These are phyloP conservation scores for Palloptera scutellata DNA, from an alignment of 2,888 invertebrate species.

Conservation along the genomic window DNA sequence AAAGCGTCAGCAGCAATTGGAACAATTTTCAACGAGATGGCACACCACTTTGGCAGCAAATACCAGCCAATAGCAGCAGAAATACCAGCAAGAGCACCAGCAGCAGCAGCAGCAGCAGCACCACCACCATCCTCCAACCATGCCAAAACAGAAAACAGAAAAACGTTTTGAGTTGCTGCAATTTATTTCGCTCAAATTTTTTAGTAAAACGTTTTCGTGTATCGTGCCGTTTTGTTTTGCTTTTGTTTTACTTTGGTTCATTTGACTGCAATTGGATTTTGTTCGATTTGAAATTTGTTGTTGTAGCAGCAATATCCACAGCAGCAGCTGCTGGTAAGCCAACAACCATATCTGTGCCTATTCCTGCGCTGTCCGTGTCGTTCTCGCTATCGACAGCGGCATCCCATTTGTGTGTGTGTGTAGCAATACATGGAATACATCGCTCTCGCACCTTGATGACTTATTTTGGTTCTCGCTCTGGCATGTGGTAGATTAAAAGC, in stretches of 20 bases:
- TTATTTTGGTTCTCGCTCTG: conserved; percentile 23
- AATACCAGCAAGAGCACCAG: conserved; percentile 3
- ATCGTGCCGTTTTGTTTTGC: too few species aligned
- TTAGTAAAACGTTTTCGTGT: conserved; percentile 21
- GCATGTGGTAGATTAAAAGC: neutral
- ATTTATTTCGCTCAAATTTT: conserved; percentile 17
- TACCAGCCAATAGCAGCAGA: too few species aligned
- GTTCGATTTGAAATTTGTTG: conserved; percentile 8
- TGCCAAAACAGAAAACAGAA: conserved; percentile 37
- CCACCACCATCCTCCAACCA: conserved; percentile 24
- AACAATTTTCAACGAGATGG: too few species aligned
- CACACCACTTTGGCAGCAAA: too few species aligned
- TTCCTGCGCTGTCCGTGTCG: neutral
- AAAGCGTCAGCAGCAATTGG: too few species aligned
- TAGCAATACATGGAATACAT: conserved; percentile 9
- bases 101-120: neutral
- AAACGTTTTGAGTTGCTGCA: conserved; percentile 28
- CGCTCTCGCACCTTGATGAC: conserved; percentile 28
- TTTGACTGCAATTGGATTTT: conserved; percentile 16
- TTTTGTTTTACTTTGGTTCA: neutral
- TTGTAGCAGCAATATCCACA: neutral
- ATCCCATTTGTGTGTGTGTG: conserved; percentile 3
- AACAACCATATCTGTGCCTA: too few species aligned
- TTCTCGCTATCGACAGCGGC: neutral
- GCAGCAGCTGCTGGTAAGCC: neutral